These are phyloP conservation scores for Callipepla squamata DNA, from an alignment of 2,113 vertebrate species.

Conservation along the genomic window DNA sequence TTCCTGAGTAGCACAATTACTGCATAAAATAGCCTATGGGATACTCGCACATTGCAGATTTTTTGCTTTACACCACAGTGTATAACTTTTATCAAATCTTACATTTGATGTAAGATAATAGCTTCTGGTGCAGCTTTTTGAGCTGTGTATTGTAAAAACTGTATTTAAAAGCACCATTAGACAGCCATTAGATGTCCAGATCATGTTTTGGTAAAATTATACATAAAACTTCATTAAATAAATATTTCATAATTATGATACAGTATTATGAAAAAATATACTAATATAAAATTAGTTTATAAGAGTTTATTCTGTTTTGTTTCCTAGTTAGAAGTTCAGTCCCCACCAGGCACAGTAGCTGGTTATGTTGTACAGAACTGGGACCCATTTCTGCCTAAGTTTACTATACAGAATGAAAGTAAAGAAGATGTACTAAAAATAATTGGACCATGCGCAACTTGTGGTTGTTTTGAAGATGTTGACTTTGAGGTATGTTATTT, in stretches of 20 bases:
- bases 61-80: not conserved
- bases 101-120: not conserved
- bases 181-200: not conserved
- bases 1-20: not conserved
- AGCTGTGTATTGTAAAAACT: not conserved
- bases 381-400: conserved; percentile 83
- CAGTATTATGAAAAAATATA: fast-evolving
- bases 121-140: not conserved
- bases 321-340: conserved; percentile 82
- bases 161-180: not conserved
- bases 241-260: not conserved
- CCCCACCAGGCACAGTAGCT: conserved; percentile 79
- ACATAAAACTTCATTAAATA: not conserved
- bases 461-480: conserved; percentile 82
- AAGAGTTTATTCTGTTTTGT: not conserved
- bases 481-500: conserved; percentile 81
- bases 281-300: not conserved
- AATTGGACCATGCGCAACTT: conserved; percentile 78
- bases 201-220: not conserved
- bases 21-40: not conserved
- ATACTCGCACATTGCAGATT: not conserved
- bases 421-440: conserved; percentile 83
- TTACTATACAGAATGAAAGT: conserved; percentile 80
- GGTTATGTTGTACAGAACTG: conserved; percentile 83
- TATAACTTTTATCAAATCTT: not conserved